Conservation (phyloP, 2,113 vertebrate genomes). For the Circaetus gallicus region DNA sequence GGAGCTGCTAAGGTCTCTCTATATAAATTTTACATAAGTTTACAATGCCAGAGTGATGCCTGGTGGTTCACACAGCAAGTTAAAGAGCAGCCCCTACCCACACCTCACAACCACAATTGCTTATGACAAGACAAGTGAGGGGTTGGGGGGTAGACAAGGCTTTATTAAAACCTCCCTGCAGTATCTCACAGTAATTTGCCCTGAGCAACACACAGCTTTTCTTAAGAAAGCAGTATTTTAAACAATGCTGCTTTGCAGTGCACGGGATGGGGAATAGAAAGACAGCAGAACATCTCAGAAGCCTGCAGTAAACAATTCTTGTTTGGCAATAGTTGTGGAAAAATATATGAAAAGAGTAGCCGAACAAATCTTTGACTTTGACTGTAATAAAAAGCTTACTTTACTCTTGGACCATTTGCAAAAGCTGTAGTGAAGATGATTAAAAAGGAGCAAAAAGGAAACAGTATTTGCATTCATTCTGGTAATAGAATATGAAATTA, state of each 20-base stretch:
- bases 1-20: background rate
- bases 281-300: conserved; percentile 14
- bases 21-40: conserved; percentile 28
- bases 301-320: conserved; percentile 23
- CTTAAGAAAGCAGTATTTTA: background rate
- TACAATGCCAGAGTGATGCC: background rate
- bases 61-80: background rate
- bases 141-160: background rate
- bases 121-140: background rate
- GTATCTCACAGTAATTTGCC: background rate
- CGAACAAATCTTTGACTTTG: conserved; percentile 43
- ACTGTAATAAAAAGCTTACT: conserved; percentile 67
- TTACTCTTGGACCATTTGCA: conserved; percentile 65
- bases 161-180: background rate
- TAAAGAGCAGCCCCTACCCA: background rate
- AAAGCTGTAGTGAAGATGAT: conserved; percentile 72
- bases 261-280: background rate
- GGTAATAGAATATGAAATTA: conserved; percentile 84
- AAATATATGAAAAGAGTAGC: conserved; percentile 33
- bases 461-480: conserved; percentile 76
- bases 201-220: background rate
- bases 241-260: background rate
- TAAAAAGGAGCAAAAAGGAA: conserved; percentile 73
- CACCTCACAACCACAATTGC: background rate
- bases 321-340: conserved; percentile 35